Base-by-base conservation (phyloP, 2,113 vertebrate species). In the Naja naja region DNA sequence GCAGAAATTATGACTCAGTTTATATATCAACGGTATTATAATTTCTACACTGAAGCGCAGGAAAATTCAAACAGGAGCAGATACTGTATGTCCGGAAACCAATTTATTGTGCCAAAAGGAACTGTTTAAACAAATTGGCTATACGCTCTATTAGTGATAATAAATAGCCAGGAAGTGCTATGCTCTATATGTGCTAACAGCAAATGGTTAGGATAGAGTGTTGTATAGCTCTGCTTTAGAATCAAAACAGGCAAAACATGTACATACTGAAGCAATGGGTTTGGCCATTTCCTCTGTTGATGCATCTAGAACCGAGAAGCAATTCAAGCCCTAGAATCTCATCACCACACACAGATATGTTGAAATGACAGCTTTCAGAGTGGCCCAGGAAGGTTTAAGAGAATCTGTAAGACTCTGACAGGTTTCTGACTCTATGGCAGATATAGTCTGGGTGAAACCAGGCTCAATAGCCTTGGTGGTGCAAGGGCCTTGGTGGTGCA, bases 51-150 rank as follows among this genome's bases (percentile, higher is more conserved):
- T 20, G 90, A 94, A 93, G 56, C 49, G 4, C 22, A 20, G 87
- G 85, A 93, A 94, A 95, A 81, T 8, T 49, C 53, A 8, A 81
- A 4, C 55, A 45, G 90, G 93, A 93, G 54, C 10, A 74, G 56
- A 90, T 34, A 34, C 64, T 6, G 14, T 74, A 74, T 56, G 88
- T 89, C 93, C 23, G 92, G 69, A 91, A 90, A 34, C 14, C 43
- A 34, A 64, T 94, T 90, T 92, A n/a, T 5, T 69, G n/a, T 90
- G 53, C 49, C 52, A 47, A 54, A 49, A 85, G 9, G 5, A 0
- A 90, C 74, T 18, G 64, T 25, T 53, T 93, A 92, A 90, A 95
- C 94, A 95, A 93, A 91, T 1, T 22, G 94, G 23, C 88, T 88
- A 9, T 45, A 43, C 30, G 60, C 5, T 92, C 74, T 54, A 47